phyloP scores from a whole-genome alignment of 2,113 vertebrate species.

The Mus musculus region GRCm39 chrX:42755501-42756000 shows the following conservation, averaged over 20 bases:
- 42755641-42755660: neutral
- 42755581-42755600: neutral
- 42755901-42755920: neutral
- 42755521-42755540: too few species aligned
- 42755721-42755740: neutral
- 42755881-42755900: neutral
- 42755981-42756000: neutral
- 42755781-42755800: neutral
- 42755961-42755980: neutral
- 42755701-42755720: neutral
- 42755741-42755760: neutral
- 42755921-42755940: too few species aligned
- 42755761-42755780: neutral
- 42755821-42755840: neutral
- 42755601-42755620: neutral
- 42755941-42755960: neutral
- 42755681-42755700: neutral
- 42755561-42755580: neutral
- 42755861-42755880: neutral
- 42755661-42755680: neutral
- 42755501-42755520: too few species aligned
- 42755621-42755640: neutral
- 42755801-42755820: neutral
- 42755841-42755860: neutral
- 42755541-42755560: too few species aligned